Percentiles rank a stretch among this genome's conserved stretches.
These are phyloP conservation scores for Shinisaurus crocodilurus DNA, from an alignment of 2,113 vertebrate species.

Conservation along the genomic window DNA sequence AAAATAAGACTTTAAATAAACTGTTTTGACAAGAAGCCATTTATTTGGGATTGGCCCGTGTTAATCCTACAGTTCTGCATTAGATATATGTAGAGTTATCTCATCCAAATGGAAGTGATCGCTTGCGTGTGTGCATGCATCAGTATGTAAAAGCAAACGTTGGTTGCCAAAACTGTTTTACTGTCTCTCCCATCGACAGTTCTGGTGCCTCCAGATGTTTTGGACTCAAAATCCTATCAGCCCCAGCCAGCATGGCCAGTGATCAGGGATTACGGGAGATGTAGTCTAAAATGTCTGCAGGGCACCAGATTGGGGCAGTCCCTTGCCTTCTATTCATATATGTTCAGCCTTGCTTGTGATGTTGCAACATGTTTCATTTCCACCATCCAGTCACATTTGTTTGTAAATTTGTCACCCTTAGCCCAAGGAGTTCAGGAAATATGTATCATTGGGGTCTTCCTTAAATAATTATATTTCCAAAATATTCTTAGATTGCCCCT, in stretches of 20 bases:
- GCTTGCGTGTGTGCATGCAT: no score
- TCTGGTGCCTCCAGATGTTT: no score
- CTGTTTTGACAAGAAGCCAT: slow-evolving; percentile 62
- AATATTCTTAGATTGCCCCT: neutral
- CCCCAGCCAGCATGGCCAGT: no score
- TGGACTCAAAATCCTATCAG: no score
- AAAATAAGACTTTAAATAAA: slow-evolving; percentile 65
- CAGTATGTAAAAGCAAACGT: neutral
- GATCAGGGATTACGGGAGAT: no score
- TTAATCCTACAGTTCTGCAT: slow-evolving; percentile 31
- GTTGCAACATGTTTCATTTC: neutral
- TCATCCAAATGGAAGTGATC: neutral
- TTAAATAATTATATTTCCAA: neutral
- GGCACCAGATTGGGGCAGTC: no score
- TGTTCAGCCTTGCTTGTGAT: neutral
- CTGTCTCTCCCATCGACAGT: neutral
- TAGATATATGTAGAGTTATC: slow-evolving; percentile 29
- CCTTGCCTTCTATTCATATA: neutral
- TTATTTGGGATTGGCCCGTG: slow-evolving; percentile 53
- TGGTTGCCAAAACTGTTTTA: neutral
- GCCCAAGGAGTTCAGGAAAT: neutral
- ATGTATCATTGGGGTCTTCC: neutral
- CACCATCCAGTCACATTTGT: neutral
- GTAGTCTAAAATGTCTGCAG: no score
- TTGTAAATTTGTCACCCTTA: neutral